phyloP scores from a whole-genome alignment of 1,140 invertebrate species.

The Ips nitidus region DNA sequence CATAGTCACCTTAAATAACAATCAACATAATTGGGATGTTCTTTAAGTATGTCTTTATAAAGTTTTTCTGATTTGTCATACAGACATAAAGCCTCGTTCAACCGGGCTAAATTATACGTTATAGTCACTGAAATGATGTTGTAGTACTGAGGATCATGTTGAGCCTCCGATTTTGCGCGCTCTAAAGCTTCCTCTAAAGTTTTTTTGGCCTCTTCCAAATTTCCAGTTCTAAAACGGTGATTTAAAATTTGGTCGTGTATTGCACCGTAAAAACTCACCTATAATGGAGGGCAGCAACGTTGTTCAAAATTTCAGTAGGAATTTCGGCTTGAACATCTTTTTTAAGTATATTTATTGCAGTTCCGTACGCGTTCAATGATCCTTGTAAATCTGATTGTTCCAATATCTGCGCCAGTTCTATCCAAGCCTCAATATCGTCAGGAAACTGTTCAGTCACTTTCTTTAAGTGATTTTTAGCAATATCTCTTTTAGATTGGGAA shows the following conservation, averaged over 20 bases:
- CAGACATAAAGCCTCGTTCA: slow-evolving; percentile 90
- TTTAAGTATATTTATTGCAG: slow-evolving; percentile 88
- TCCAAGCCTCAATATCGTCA: slow-evolving; percentile 99
- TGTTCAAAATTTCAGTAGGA: slow-evolving; percentile 97
- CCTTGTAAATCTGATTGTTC: slow-evolving; percentile 91
- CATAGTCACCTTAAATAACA: slow-evolving; percentile 71
- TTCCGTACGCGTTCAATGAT: slow-evolving; percentile 89
- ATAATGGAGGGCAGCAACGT: slow-evolving; percentile 94
- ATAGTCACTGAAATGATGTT: slow-evolving; percentile 96
- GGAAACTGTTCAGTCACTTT: slow-evolving; percentile 97
- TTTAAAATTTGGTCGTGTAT: neutral
- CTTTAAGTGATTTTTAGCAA: slow-evolving; percentile 86
- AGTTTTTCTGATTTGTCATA: slow-evolving; percentile 96
- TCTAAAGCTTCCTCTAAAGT: slow-evolving; percentile 85
- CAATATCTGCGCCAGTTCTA: slow-evolving; percentile 96
- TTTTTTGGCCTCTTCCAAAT: slow-evolving; percentile 80
- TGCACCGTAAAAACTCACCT: slow-evolving; percentile 50
- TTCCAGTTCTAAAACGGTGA: slow-evolving; percentile 63
- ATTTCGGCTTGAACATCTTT: slow-evolving; percentile 94
- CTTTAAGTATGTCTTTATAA: slow-evolving; percentile 95
- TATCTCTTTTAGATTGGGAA: slow-evolving; percentile 88
- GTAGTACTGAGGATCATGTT: slow-evolving; percentile 91
- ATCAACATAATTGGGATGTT: slow-evolving; percentile 99
- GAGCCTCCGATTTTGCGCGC: slow-evolving; percentile 76
- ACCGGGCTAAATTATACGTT: slow-evolving; percentile 92